A percentile compares a stretch with the other conserved stretches of the same genome.
Evolutionary conservation across 2,113 vertebrate species (phyloP).

Genomic region (Oplegnathus fasciatus): DNA sequence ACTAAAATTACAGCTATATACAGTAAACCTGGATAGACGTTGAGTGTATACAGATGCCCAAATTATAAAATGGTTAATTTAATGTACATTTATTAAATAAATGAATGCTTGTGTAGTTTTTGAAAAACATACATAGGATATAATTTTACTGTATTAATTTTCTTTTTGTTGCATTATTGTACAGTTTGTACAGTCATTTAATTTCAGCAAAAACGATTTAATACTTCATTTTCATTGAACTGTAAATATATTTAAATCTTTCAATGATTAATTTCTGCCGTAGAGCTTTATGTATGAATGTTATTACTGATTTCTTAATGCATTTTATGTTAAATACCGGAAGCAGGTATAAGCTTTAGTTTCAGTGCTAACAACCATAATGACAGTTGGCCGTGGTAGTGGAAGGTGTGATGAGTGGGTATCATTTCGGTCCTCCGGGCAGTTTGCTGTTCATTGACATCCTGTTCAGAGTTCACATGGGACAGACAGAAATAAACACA

Average conservation of each 20-base stretch:
- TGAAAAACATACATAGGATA: slow-evolving; percentile 48
- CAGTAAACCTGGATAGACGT: not conserved
- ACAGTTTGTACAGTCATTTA: slow-evolving; percentile 55
- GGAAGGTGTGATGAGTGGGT: not conserved
- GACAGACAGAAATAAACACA: slow-evolving; percentile 6
- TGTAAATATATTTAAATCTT: slow-evolving; percentile 79
- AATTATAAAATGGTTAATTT: slow-evolving; percentile 21
- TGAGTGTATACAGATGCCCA: slow-evolving; percentile 13
- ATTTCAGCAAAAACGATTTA: slow-evolving; percentile 31
- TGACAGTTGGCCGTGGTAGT: not conserved
- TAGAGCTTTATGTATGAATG: slow-evolving; percentile 64
- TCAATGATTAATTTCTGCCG: slow-evolving; percentile 47
- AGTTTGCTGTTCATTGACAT: slow-evolving; percentile 51
- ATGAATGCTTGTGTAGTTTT: slow-evolving; percentile 70
- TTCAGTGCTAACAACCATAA: slow-evolving; percentile 24
- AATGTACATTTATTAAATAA: slow-evolving; percentile 68
- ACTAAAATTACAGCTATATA: not conserved
- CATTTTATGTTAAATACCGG: slow-evolving; percentile 39
- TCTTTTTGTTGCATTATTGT: slow-evolving; percentile 61
- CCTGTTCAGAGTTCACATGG: slow-evolving; percentile 34
- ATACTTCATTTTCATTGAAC: slow-evolving; percentile 35
- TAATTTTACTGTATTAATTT: slow-evolving; percentile 44
- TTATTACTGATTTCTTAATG: slow-evolving; percentile 50
- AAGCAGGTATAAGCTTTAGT: slow-evolving; percentile 47
- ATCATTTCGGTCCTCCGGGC: slow-evolving; percentile 10